A percentile compares a stretch with the other conserved stretches of the same genome.
These are phyloP conservation scores for Notothenia coriiceps DNA, from an alignment of 2,113 vertebrate genomes.

Conservation along the genomic window DNA sequence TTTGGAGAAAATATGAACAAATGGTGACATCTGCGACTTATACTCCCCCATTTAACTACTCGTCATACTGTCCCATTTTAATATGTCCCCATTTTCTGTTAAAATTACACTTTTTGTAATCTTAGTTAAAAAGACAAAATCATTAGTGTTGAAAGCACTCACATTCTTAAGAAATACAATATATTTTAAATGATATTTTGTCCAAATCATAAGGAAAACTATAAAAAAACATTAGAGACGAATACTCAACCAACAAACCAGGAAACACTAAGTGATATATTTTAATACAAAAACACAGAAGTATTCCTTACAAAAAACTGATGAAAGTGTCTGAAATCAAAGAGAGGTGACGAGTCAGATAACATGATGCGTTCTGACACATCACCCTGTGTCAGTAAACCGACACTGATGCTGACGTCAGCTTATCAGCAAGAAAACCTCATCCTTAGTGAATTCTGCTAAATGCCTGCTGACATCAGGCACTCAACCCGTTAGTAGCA, in stretches of 20 bases:
- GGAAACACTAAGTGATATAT: background rate
- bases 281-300: slow-evolving; percentile 62
- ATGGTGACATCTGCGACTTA: too few relatives aligned
- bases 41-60: too few relatives aligned
- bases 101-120: too few relatives aligned
- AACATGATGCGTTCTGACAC: slow-evolving; percentile 26
- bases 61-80: too few relatives aligned
- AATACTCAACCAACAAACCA: background rate
- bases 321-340: slow-evolving; percentile 27
- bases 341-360: background rate
- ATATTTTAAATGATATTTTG: background rate
- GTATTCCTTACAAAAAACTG: background rate
- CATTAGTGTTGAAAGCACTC: too few relatives aligned
- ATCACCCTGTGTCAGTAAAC: slow-evolving; percentile 25
- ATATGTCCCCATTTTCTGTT: too few relatives aligned
- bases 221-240: background rate
- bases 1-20: too few relatives aligned
- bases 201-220: background rate
- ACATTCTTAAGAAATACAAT: too few relatives aligned
- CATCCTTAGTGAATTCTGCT: slow-evolving; percentile 16
- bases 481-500: too few relatives aligned
- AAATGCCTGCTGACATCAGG: slow-evolving; percentile 36
- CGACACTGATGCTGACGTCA: slow-evolving; percentile 51
- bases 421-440: slow-evolving; percentile 17
- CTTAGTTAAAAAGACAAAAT: too few relatives aligned